Percentiles rank a stretch among this genome's conserved stretches.
Conservation (phyloP, 2,888 invertebrate genomes). For the Cyaniris semiargus region DNA sequence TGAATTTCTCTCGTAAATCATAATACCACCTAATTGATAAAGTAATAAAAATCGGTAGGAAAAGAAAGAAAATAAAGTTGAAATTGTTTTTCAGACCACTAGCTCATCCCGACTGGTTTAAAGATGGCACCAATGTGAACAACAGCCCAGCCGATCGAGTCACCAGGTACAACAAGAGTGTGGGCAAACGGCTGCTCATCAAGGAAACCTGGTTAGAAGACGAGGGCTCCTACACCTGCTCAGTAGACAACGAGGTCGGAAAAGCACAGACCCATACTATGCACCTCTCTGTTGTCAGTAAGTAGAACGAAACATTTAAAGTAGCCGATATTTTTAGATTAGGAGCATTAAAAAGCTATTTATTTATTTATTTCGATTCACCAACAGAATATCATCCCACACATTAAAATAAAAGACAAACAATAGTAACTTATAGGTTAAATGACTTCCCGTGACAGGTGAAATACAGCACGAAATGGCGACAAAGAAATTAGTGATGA, state of each 20-base stretch:
- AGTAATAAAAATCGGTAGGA: too few species aligned
- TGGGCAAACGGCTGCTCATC: conserved; percentile 64
- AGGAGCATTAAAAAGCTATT: too few species aligned
- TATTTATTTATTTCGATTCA: too few species aligned
- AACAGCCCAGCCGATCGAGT: conserved; percentile 54
- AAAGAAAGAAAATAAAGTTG: background rate
- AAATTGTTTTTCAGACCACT: conserved; percentile 53
- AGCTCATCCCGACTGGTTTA: conserved; percentile 62
- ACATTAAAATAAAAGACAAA: too few species aligned
- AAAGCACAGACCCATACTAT: conserved; percentile 56
- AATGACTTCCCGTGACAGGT: too few species aligned
- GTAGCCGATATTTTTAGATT: background rate
- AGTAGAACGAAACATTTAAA: conserved; percentile 43
- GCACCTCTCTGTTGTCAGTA: conserved; percentile 60
- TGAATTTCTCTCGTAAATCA: too few species aligned
- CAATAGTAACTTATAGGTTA: too few species aligned
- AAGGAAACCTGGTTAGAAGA: conserved; percentile 56
- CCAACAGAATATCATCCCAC: too few species aligned
- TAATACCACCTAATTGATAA: too few species aligned
- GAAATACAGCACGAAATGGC: too few species aligned
- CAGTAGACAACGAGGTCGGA: conserved; percentile 58
- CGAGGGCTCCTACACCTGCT: conserved; percentile 60
- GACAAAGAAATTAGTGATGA: too few species aligned
- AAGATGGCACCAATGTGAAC: conserved; percentile 58
- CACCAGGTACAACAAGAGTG: conserved; percentile 63